Conservation (phyloP, 2,888 invertebrate species). For the Sclerodermus sp. region DNA sequence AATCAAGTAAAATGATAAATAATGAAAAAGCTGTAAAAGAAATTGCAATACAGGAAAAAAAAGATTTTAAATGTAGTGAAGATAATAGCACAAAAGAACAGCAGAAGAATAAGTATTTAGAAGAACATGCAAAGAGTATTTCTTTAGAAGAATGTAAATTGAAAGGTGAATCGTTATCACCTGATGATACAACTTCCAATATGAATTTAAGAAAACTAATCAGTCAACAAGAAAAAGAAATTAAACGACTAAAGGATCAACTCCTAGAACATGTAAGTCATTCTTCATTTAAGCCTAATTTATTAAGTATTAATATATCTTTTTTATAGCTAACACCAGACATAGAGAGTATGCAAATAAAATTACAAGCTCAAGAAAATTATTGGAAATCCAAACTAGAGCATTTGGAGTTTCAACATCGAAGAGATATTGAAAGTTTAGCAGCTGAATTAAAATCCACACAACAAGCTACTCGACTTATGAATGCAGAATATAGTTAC, state of each 20-base stretch:
- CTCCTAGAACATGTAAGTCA: conserved; percentile 46
- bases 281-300: neutral
- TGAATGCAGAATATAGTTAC: conserved; percentile 43
- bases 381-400: conserved; percentile 51
- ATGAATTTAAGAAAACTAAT: conserved; percentile 58
- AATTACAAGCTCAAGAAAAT: conserved; percentile 43
- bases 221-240: conserved; percentile 62
- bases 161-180: conserved; percentile 20
- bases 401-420: conserved; percentile 45
- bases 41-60: conserved; percentile 11
- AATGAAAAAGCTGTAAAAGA: conserved; percentile 20
- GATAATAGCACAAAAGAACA: conserved; percentile 19
- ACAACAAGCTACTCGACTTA: conserved; percentile 36
- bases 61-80: conserved; percentile 34
- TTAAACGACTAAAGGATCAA: conserved; percentile 59
- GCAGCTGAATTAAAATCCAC: conserved; percentile 42
- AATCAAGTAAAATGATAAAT: conserved; percentile 32
- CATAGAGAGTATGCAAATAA: conserved; percentile 43
- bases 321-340: conserved; percentile 39
- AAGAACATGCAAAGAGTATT: conserved; percentile 25
- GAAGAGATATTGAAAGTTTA: conserved; percentile 45
- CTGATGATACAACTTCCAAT: conserved; percentile 46
- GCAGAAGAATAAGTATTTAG: conserved; percentile 31
- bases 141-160: conserved; percentile 35
- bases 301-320: neutral